Evolutionary conservation across 2,797 vertebrate genomes (phyloP), one percentile per base, ranked within the genome.

Genomic region (Hyperoplus lanceolatus): DNA sequence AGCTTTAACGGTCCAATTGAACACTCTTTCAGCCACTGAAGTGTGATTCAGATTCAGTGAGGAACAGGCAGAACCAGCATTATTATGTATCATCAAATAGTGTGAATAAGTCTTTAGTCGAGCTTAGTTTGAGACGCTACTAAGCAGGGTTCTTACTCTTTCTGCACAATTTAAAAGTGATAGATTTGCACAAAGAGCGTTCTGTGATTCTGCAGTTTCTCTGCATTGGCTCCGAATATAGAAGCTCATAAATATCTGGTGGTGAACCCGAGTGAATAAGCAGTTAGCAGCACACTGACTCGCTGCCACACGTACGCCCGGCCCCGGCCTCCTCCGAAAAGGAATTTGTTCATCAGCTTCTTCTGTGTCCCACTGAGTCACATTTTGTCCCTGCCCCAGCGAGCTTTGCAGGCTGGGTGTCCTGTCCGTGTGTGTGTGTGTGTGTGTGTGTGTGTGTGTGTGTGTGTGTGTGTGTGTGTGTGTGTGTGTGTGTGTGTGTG

Each of bases 321-420:
- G 8, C 39, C 36, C 51, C 66, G 29, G 36, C 21, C 64, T 66
- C 73, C 73, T 78, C 82, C 78, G 64, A 18, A 73, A 82, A 86
- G 85, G 85, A 91, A 82, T 85, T 74, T 79, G 78, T 90, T 88
- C 88, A 77, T 81, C 54, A 42, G 82, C 82, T 86, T 85, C 82
- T 81, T 85, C 82, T 81, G 79, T 87, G 85, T 82, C 89, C 88
- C 29, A 29, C 29, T 89, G 85, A 90, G 85, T 91, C 88, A 92
- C 82, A 87, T 87, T 90, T 85, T 82, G 81, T 86, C 77, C 80
- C 67, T 82, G 70, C 16, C 78, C 82, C 63, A 72, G 73, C 78
- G 81, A 76, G 81, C 81, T 87, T 68, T 88, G 69, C 80, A 84
- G 75, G 49, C 67, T 53, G 49, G 84, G 80, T 75, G 73, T 61